Percentiles rank a stretch among this genome's conserved stretches.
phyloP scores from a whole-genome alignment of 2,113 vertebrate genomes.

The Puffinus mauretanicus region DNA sequence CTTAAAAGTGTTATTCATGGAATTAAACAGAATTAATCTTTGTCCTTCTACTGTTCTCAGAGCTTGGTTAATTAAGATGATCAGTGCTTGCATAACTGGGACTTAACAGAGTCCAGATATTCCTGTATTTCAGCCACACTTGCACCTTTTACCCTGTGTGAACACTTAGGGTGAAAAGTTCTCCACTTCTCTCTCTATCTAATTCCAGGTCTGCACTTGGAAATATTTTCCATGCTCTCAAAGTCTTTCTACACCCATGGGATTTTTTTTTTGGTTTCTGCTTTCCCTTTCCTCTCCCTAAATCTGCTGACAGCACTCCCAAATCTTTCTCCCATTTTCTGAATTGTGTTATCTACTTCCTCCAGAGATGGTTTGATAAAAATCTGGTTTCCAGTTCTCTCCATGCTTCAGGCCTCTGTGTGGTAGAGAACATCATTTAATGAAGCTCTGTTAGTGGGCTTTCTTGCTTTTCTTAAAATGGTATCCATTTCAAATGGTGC shows the following conservation, averaged over 20 bases:
- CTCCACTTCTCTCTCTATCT: background rate
- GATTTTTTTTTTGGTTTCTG: background rate
- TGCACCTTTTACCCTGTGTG: background rate
- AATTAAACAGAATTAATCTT: slow-evolving; percentile 1
- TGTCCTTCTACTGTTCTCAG: background rate
- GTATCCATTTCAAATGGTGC: background rate
- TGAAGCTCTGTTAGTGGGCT: background rate
- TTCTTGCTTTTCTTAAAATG: background rate
- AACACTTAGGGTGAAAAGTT: slow-evolving; percentile 27
- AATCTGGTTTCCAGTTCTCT: slow-evolving; percentile 52
- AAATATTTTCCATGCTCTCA: slow-evolving; percentile 3
- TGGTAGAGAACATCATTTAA: background rate
- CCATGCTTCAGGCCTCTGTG: background rate
- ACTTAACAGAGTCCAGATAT: slow-evolving; percentile 20
- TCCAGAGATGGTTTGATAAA: slow-evolving; percentile 54
- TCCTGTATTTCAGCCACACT: slow-evolving; percentile 28
- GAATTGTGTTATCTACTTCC: slow-evolving; percentile 56
- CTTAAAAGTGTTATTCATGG: background rate
- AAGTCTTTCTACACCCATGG: background rate
- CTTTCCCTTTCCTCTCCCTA: slow-evolving; percentile 46
- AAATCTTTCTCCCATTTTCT: slow-evolving; percentile 50
- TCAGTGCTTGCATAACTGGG: background rate
- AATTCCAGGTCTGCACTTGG: background rate
- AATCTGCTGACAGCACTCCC: slow-evolving; percentile 42
- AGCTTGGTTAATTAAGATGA: slow-evolving; percentile 1